A percentile compares a stretch with the other conserved stretches of the same genome.
Evolutionary conservation across 2,797 vertebrate species (phyloP).

Genomic region (Rhinoraja longicauda): DNA sequence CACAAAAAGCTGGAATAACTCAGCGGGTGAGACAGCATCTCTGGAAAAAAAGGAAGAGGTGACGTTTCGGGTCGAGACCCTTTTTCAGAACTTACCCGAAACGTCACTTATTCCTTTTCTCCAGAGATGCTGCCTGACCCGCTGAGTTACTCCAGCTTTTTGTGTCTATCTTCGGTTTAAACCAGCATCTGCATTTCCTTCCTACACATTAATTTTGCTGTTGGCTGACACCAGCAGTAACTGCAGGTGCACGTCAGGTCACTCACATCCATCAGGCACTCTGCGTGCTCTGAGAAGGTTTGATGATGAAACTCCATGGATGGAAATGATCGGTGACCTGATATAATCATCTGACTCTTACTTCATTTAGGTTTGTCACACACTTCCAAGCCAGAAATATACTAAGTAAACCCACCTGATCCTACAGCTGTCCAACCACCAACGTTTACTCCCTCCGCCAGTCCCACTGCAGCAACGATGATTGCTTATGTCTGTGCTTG

Average conservation of each 20-base stretch:
- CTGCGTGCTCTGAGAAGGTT: background rate
- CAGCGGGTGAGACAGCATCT: too few relatives aligned
- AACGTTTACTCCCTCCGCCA: background rate
- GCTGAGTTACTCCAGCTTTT: too few relatives aligned
- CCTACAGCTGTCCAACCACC: conserved; percentile 25
- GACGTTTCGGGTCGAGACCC: too few relatives aligned
- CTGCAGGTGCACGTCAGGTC: background rate
- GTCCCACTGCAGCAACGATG: background rate
- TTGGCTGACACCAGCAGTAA: too few relatives aligned
- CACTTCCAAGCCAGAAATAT: background rate
- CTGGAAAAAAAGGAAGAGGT: too few relatives aligned
- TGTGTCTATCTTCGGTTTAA: too few relatives aligned
- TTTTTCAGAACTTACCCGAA: too few relatives aligned
- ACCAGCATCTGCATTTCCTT: too few relatives aligned
- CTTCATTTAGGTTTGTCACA: background rate
- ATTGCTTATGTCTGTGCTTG: background rate
- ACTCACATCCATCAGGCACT: background rate
- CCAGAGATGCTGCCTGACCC: too few relatives aligned
- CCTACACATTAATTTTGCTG: too few relatives aligned
- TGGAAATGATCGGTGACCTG: background rate
- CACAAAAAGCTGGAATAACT: too few relatives aligned
- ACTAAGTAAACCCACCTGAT: background rate
- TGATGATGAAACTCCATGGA: background rate
- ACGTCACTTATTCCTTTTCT: too few relatives aligned
- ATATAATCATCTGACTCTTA: background rate